Evolutionary conservation across 2,113 vertebrate species (phyloP).

Genomic region (Xenopus borealis): DNA sequence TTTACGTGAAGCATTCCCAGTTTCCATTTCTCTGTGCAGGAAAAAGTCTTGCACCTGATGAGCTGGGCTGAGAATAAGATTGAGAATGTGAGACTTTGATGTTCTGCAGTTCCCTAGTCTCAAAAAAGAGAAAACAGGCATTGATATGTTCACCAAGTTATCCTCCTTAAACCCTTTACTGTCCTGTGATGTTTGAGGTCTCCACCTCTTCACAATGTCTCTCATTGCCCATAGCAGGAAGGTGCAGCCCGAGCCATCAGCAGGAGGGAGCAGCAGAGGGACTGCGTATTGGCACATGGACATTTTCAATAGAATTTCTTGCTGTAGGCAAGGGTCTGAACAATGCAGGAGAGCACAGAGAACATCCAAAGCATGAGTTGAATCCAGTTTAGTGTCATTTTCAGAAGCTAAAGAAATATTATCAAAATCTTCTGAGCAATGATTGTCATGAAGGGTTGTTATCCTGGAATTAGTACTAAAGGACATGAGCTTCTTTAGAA

Average conservation of each 20-base stretch:
- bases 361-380: slow-evolving; percentile 67
- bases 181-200: slow-evolving; percentile 27
- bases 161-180: slow-evolving; percentile 30
- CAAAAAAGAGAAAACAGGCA: slow-evolving; percentile 73
- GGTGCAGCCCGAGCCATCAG: slow-evolving; percentile 52
- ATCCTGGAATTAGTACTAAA: slow-evolving; percentile 53
- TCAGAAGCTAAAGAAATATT: background rate
- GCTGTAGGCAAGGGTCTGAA: slow-evolving; percentile 66
- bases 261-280: slow-evolving; percentile 71
- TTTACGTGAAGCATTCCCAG: slow-evolving; percentile 56
- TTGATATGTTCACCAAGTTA: slow-evolving; percentile 55
- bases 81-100: slow-evolving; percentile 74
- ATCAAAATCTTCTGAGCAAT: background rate
- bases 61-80: slow-evolving; percentile 61
- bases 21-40: slow-evolving; percentile 61
- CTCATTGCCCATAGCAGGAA: slow-evolving; percentile 68
- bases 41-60: slow-evolving; percentile 63
- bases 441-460: slow-evolving; percentile 13
- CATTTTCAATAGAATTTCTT: slow-evolving; percentile 66
- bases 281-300: slow-evolving; percentile 72
- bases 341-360: slow-evolving; percentile 67
- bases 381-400: background rate
- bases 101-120: slow-evolving; percentile 64
- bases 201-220: slow-evolving; percentile 56
- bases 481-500: slow-evolving; percentile 57